A percentile compares a stretch with the other conserved stretches of the same genome.
Evolutionary conservation across 2,888 invertebrate species (phyloP).

Genomic region (Stegophylla sp.): DNA sequence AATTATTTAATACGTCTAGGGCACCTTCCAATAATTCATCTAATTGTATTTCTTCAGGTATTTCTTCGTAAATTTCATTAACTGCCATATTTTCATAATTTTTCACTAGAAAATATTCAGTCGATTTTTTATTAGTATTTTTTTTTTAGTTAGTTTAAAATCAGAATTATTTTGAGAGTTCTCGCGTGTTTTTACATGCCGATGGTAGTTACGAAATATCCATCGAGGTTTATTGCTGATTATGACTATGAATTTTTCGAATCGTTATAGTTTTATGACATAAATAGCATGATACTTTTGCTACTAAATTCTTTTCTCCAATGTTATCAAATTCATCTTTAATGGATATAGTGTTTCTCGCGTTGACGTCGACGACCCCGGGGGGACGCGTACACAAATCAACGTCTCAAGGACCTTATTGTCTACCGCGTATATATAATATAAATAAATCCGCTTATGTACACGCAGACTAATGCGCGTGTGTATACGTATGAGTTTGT

Average conservation of each 20-base stretch:
- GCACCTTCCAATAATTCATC: not conserved
- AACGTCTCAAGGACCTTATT: conserved; percentile 42
- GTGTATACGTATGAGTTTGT: not conserved
- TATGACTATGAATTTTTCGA: too few relatives aligned
- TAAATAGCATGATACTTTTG: too few relatives aligned
- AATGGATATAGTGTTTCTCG: too few relatives aligned
- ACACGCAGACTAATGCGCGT: not conserved
- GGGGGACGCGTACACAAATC: too few relatives aligned
- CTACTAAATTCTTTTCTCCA: too few relatives aligned
- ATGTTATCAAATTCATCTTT: too few relatives aligned
- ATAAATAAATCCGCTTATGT: conserved; percentile 29
- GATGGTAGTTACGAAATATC: not conserved
- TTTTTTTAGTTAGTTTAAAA: too few relatives aligned
- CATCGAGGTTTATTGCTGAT: too few relatives aligned
- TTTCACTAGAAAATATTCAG: too few relatives aligned
- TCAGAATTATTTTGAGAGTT: not conserved
- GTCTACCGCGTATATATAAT: not conserved
- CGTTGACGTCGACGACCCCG: too few relatives aligned
- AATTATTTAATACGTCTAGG: not conserved
- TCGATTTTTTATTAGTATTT: too few relatives aligned
- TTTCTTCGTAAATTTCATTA: not conserved
- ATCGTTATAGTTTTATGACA: too few relatives aligned
- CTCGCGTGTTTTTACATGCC: not conserved
- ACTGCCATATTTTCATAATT: not conserved
- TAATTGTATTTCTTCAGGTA: not conserved